These are phyloP conservation scores for Brenthis daphne DNA, from an alignment of 2,888 invertebrate species.

Conservation along the genomic window DNA sequence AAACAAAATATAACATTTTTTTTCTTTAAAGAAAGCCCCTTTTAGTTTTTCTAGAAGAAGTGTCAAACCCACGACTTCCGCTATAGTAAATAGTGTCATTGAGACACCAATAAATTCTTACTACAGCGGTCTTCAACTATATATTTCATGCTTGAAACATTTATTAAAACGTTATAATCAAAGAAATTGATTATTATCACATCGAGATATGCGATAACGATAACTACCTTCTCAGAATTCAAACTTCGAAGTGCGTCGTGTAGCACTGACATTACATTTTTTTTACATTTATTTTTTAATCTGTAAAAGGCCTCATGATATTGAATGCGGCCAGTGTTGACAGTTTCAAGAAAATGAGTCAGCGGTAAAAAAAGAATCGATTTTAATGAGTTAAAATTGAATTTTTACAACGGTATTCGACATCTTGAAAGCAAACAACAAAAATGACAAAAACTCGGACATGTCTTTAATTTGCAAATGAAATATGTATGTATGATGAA, in stretches of 20 bases:
- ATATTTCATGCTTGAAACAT: slow-evolving; percentile 4
- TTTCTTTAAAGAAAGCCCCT: too few relatives aligned
- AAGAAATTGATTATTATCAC: slow-evolving; percentile 34
- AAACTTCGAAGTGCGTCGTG: slow-evolving; percentile 23
- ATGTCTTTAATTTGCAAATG: slow-evolving; percentile 10
- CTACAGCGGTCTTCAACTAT: background rate
- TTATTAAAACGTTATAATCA: slow-evolving; percentile 35
- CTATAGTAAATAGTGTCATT: too few relatives aligned
- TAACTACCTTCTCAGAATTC: slow-evolving; percentile 35
- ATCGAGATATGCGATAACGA: slow-evolving; percentile 34
- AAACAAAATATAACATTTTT: too few relatives aligned
- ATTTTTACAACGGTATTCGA: slow-evolving; percentile 34
- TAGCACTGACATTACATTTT: slow-evolving; percentile 29
- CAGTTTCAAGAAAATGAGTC: slow-evolving; percentile 45
- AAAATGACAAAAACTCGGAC: slow-evolving; percentile 17
- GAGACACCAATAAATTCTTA: too few relatives aligned
- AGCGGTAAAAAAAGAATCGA: slow-evolving; percentile 27
- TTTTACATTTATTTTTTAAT: slow-evolving; percentile 29
- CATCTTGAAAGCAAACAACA: slow-evolving; percentile 27
- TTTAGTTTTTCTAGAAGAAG: too few relatives aligned
- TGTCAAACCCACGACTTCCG: too few relatives aligned
- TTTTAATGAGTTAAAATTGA: slow-evolving; percentile 37
- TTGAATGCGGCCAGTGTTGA: slow-evolving; percentile 42
- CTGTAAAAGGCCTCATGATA: slow-evolving; percentile 29
- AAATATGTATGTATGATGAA: background rate